Evolutionary conservation across 2,113 vertebrate species (phyloP).

Genomic region (Mola mola): DNA sequence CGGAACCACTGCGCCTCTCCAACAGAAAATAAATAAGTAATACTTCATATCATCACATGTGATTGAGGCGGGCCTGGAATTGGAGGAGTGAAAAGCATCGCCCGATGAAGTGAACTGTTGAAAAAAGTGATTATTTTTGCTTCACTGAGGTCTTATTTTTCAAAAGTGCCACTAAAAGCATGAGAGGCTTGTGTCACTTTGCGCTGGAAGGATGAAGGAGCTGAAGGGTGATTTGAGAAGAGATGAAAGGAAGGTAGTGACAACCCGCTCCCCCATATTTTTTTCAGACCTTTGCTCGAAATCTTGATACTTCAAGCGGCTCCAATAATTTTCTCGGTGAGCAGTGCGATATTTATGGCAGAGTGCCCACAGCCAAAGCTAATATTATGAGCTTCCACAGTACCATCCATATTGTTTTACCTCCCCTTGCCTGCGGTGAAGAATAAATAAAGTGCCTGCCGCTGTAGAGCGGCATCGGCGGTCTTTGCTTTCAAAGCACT

Average conservation of each 20-base stretch:
- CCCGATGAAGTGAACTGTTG: conserved; percentile 77
- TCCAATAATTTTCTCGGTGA: conserved; percentile 59
- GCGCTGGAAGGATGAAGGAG: conserved; percentile 51
- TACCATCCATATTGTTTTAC: conserved; percentile 83
- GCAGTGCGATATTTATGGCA: conserved; percentile 74
- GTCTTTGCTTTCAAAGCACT: conserved; percentile 87
- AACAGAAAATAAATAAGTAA: conserved; percentile 78
- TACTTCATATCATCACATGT: conserved; percentile 72
- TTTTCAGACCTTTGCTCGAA: conserved; percentile 62
- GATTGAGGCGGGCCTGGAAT: conserved; percentile 64
- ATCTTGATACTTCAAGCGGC: conserved; percentile 57
- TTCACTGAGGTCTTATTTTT: conserved; percentile 80
- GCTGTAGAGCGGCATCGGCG: conserved; percentile 75
- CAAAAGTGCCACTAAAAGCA: conserved; percentile 83
- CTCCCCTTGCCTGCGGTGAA: conserved; percentile 81
- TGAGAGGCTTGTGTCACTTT: conserved; percentile 77
- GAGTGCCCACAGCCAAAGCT: conserved; percentile 76
- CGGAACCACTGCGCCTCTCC: conserved; percentile 49
- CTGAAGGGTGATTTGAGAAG: conserved; percentile 71
- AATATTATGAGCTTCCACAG: conserved; percentile 72
- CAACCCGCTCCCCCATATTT: conserved; percentile 25
- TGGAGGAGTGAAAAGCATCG: conserved; percentile 63
- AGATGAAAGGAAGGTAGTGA: conserved; percentile 69
- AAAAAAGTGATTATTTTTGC: conserved; percentile 80
- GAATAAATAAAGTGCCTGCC: conserved; percentile 86